Evolutionary conservation across 2,113 vertebrate genomes (phyloP).

Genomic region (Fregetta grallaria): DNA sequence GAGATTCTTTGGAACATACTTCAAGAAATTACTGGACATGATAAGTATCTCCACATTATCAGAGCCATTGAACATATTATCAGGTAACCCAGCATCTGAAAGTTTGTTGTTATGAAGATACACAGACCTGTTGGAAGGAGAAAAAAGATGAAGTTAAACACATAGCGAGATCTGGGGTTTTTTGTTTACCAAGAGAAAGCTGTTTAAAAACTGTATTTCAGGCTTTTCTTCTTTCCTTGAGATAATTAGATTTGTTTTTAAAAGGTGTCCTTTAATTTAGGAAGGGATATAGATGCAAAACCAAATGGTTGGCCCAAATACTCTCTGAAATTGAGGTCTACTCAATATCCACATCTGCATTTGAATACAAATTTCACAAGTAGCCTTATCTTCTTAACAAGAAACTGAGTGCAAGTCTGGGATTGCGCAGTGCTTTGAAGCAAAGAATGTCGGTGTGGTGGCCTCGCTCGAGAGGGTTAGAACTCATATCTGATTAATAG

Average conservation of each 20-base stretch:
- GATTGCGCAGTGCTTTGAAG: not conserved
- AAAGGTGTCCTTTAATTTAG: not conserved
- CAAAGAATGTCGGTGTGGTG: not conserved
- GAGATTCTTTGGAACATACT: conserved; percentile 88
- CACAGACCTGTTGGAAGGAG: conserved; percentile 82
- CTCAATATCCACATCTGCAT: not conserved
- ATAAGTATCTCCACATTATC: conserved; percentile 91
- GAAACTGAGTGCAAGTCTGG: not conserved
- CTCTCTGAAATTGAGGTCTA: not conserved
- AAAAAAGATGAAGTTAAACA: not conserved
- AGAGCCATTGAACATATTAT: conserved; percentile 91
- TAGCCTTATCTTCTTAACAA: not conserved
- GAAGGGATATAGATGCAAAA: not conserved
- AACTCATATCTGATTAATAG: not conserved
- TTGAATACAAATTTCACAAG: not conserved
- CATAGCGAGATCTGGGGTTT: not conserved
- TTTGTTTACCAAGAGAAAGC: not conserved
- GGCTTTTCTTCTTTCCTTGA: not conserved
- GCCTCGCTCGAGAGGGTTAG: not conserved
- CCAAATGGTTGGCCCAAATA: not conserved
- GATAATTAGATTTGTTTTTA: not conserved
- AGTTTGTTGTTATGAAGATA: conserved; percentile 99
- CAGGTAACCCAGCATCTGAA: conserved; percentile 88
- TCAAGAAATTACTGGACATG: conserved; percentile 96
- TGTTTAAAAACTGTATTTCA: not conserved